Conservation (phyloP, 2,888 invertebrate genomes). For the Dione vanillae region DNA sequence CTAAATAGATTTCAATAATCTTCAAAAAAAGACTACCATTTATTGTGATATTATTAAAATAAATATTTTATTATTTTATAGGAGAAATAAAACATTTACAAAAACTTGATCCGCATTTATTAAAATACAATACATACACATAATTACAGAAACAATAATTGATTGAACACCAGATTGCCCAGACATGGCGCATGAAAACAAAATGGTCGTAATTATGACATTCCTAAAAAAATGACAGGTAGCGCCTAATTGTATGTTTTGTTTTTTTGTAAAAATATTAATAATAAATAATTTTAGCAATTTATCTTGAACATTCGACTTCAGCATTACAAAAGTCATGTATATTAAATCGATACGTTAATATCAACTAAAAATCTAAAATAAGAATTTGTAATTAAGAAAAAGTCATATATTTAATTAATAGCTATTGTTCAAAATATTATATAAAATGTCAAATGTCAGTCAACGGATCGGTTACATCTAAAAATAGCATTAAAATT, state of each 20-base stretch:
- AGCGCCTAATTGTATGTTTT: too few species aligned
- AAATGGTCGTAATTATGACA: too few species aligned
- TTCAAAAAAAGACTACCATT: too few species aligned
- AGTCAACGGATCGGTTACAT: conserved; percentile 27
- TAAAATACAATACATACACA: conserved; percentile 76
- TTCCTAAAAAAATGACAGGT: too few species aligned
- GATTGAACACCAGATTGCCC: too few species aligned
- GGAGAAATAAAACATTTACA: conserved; percentile 54
- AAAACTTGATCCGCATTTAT: conserved; percentile 76
- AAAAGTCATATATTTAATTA: not conserved
- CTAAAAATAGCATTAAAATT: conserved; percentile 22
- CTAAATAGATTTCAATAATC: too few species aligned
- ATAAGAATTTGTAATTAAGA: not conserved
- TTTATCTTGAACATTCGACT: not conserved
- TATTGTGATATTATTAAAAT: too few species aligned
- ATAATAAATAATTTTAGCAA: too few species aligned
- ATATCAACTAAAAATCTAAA: too few species aligned
- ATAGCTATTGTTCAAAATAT: conserved; percentile 6
- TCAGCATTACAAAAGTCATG: not conserved
- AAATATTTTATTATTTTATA: not conserved
- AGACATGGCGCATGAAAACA: too few species aligned
- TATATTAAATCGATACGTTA: too few species aligned
- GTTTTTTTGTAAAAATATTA: not conserved
- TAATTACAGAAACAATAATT: conserved; percentile 58
- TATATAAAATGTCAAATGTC: conserved; percentile 23